Conservation (phyloP, 2,888 invertebrate species). For the Lithophane socia region DNA sequence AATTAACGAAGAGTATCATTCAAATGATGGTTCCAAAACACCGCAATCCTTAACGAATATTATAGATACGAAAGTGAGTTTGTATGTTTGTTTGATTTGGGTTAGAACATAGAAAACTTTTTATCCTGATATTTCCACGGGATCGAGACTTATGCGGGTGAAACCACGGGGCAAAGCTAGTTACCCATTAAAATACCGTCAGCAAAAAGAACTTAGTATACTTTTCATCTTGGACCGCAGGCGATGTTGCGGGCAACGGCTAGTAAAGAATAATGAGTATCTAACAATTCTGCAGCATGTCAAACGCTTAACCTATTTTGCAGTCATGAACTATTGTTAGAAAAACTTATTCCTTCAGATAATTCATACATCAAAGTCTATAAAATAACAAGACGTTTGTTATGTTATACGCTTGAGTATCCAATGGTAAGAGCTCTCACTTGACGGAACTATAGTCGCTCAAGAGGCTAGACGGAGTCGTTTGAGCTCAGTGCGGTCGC, state of each 20-base stretch:
- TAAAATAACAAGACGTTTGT: conserved; percentile 34
- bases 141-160: too few species aligned
- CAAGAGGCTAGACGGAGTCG: conserved; percentile 52
- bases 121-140: too few species aligned
- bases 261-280: background rate
- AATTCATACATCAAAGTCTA: conserved; percentile 20
- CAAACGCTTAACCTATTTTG: background rate
- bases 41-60: too few species aligned
- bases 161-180: too few species aligned
- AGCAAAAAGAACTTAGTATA: too few species aligned
- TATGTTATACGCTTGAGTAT: conserved; percentile 51
- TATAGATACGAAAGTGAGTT: too few species aligned
- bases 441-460: conserved; percentile 55
- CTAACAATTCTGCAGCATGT: background rate
- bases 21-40: background rate
- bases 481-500: conserved; percentile 51
- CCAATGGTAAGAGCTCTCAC: conserved; percentile 48
- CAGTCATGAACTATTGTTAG: background rate
- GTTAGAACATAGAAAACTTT: too few species aligned
- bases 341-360: background rate
- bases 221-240: too few species aligned
- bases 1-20: background rate
- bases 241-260: too few species aligned
- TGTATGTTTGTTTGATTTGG: too few species aligned
- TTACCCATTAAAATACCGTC: too few species aligned